Evolutionary conservation across 1,140 invertebrate genomes (phyloP).

Genomic region (Papilio polytes): DNA sequence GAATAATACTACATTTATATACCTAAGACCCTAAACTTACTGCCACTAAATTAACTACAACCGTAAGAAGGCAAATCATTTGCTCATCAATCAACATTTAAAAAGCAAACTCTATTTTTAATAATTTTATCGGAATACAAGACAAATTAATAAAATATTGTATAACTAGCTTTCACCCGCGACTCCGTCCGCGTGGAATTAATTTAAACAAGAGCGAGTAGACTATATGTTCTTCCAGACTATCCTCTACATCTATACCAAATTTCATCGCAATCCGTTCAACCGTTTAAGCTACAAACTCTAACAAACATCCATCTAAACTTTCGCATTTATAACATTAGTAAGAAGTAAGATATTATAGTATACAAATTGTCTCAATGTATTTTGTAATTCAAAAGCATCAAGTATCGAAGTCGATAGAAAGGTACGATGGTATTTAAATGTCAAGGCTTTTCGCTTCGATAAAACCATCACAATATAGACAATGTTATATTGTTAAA

Average conservation of each 20-base stretch:
- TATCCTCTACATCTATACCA: too few relatives aligned
- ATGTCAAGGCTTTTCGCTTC: constrained; percentile 52
- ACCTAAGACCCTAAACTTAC: constrained; percentile 48
- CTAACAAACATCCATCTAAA: too few relatives aligned
- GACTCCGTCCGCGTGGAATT: too few relatives aligned
- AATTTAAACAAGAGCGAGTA: too few relatives aligned
- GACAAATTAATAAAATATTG: background rate
- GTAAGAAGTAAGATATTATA: background rate
- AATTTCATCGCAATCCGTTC: too few relatives aligned
- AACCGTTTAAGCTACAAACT: too few relatives aligned
- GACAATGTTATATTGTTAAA: background rate
- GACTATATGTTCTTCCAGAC: too few relatives aligned
- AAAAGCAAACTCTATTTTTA: too few relatives aligned
- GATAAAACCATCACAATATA: constrained; percentile 39
- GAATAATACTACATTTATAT: constrained; percentile 51
- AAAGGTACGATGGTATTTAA: constrained; percentile 58
- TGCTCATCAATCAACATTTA: too few relatives aligned
- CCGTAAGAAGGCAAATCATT: too few relatives aligned
- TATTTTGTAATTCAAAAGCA: constrained; percentile 19
- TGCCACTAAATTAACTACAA: background rate
- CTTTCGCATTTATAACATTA: too few relatives aligned
- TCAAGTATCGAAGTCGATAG: constrained; percentile 24
- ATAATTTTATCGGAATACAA: background rate
- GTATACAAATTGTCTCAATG: background rate
- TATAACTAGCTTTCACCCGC: too few relatives aligned